Conservation (phyloP, 2,113 vertebrate species). For the Struthio camelus region DNA sequence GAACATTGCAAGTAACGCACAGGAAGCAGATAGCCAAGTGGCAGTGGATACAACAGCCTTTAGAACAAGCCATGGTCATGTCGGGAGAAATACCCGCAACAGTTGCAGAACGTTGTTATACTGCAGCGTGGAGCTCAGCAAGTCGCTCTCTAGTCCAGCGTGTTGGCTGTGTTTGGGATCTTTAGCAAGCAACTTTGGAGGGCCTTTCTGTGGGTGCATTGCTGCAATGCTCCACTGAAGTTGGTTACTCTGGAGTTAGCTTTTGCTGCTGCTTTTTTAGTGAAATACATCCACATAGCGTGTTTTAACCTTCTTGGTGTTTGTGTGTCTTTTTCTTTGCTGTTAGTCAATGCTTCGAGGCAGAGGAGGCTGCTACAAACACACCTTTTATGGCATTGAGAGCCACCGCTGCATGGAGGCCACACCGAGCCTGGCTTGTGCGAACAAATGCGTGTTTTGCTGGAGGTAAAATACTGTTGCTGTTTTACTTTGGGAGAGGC, state of each 20-base stretch:
- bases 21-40: neutral
- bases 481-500: neutral
- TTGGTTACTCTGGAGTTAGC: neutral
- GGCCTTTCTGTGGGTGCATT: neutral
- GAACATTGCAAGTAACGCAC: neutral
- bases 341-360: conserved; percentile 91
- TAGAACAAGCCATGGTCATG: neutral
- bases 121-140: neutral
- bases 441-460: conserved; percentile 97
- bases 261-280: neutral
- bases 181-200: neutral
- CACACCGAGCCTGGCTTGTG: conserved; percentile 92
- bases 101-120: neutral
- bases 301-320: neutral
- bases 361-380: conserved; percentile 96
- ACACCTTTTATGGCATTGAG: conserved; percentile 95
- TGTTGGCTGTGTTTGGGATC: neutral
- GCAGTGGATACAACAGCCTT: neutral
- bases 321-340: neutral
- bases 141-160: neutral
- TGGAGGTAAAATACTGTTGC: conserved; percentile 84
- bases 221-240: neutral
- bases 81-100: neutral
- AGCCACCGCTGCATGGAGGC: conserved; percentile 98
- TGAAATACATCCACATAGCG: too few species aligned